Conservation (phyloP, 2,113 vertebrate species). For the Podarcis muralis region DNA sequence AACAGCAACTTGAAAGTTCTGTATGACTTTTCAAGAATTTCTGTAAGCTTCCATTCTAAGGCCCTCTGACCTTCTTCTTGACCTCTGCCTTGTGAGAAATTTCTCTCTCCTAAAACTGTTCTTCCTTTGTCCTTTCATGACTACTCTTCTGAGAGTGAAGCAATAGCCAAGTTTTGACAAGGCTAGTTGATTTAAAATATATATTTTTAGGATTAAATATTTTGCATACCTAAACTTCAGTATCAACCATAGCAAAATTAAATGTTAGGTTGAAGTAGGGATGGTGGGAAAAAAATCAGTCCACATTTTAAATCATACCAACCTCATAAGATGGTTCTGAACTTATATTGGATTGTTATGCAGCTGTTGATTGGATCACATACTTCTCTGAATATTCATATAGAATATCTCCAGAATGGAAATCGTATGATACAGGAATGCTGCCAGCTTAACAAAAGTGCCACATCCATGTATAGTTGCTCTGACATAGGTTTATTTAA, state of each 20-base stretch:
- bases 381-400: too few species aligned
- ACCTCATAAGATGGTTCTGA: too few species aligned
- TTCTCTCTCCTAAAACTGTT: background rate
- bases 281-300: too few species aligned
- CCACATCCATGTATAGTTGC: background rate
- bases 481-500: background rate
- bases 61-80: background rate
- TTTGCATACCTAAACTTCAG: background rate
- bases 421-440: background rate
- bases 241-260: background rate
- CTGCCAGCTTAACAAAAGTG: background rate
- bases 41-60: background rate
- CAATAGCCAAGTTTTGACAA: background rate
- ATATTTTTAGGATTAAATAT: background rate
- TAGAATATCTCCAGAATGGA: background rate
- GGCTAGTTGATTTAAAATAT: background rate
- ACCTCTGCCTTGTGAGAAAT: constrained; percentile 9
- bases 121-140: background rate
- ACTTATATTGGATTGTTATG: too few species aligned
- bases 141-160: background rate
- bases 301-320: too few species aligned
- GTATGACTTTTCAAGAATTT: background rate
- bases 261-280: background rate
- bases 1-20: background rate
- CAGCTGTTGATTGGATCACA: too few species aligned